Base-by-base conservation (phyloP, 2,888 invertebrate species). In the Diaprepes abbreviatus region DNA sequence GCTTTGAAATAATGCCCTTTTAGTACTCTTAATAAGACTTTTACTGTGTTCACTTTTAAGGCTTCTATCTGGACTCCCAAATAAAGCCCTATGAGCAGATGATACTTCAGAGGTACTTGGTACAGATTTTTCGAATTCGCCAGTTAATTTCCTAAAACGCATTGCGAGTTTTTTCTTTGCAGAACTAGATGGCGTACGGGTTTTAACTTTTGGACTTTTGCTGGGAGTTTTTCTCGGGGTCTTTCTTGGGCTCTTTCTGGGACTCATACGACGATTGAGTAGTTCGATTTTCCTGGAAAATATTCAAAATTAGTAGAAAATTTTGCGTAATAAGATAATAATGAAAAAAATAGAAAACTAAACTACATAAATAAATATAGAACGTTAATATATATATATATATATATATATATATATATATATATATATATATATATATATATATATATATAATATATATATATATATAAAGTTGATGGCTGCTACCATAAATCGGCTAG, bases 1-100 rank as follows among this genome's bases (percentile, higher is more conserved):
- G 79, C 93, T 93, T 76, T 92, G 88, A 76, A 93, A 93, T 1
- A 93, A 82, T 0, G 93, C 92, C 63, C 93, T 86, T 76, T 92
- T 93, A 0, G 90, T 80, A 24, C 73, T 74, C 16, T 16, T 67
- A 31, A 14, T 59, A 17, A 24, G 10, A n/a, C 55, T 55, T n/a
- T 48, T 48, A 10, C n/a, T 54, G 16, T 54, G 60, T 66, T 66
- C 45, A 21, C 40, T 54, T 35, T 31, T 65, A 3, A 33, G 35
- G 12, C 33, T 24, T 21, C 55, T 72, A 57, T 80, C 88, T 1
- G 93, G 93, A 79, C 93, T 93, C 76, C 92, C 88, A 76, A 93
- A 93, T 1, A 93, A 82, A 0, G 93, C 92, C 64, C 93, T 86
- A 75, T 92, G 93, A 0, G 90, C 79, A 16, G 74, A 74, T 9